Percentiles rank a stretch among this genome's conserved stretches.
phyloP scores from a whole-genome alignment of 2,797 vertebrate species.

The Thamnophis elegans region DNA sequence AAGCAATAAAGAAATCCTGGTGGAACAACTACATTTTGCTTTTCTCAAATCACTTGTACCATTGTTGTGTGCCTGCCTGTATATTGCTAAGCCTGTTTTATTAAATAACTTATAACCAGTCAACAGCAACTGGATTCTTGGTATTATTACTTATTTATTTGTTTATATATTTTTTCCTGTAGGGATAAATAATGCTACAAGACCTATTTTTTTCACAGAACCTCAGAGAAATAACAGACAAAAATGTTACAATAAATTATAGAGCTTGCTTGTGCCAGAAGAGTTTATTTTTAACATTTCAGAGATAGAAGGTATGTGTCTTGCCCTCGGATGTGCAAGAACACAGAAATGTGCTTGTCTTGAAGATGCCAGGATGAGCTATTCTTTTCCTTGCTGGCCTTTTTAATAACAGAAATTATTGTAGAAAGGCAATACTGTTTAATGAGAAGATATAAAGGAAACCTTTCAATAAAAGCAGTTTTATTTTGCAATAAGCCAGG shows the following conservation, averaged over 20 bases:
- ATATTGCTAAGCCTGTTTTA: conserved; percentile 31
- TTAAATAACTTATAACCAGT: conserved; percentile 52
- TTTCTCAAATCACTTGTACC: conserved; percentile 22
- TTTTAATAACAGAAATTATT: neutral
- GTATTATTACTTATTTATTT: conserved; percentile 25
- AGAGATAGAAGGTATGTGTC: neutral
- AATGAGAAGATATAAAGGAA: neutral
- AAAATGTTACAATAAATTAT: neutral
- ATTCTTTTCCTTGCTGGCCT: neutral
- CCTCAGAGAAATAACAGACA: neutral
- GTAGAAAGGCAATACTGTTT: neutral
- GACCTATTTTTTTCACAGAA: neutral
- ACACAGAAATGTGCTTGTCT: neutral
- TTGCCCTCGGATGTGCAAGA: neutral
- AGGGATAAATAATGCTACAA: accelerated
- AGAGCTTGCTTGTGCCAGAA: neutral
- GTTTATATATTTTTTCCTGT: neutral
- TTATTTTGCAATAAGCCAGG: neutral
- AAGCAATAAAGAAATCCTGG: conserved; percentile 26
- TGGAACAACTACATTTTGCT: conserved; percentile 48
- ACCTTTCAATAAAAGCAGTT: neutral
- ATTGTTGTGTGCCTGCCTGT: conserved; percentile 2
- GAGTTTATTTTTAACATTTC: neutral
- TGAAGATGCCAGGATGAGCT: neutral
- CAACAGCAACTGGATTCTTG: conserved; percentile 19